These are phyloP conservation scores for Magallana angulata DNA, from an alignment of 1,140 invertebrate genomes.

Conservation along the genomic window DNA sequence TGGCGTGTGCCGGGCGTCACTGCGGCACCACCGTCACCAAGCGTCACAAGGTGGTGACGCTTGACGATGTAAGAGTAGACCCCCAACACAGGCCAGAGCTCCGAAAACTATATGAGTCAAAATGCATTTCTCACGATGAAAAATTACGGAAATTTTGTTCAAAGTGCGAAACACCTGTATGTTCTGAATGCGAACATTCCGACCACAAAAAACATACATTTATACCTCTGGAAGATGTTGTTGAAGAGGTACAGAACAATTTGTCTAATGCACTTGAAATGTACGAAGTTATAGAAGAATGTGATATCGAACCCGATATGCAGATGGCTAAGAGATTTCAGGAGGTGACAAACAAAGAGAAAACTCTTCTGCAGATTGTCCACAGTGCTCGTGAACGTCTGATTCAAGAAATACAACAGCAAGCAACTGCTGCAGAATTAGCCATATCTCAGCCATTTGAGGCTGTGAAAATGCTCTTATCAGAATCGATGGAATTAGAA, in stretches of 20 bases:
- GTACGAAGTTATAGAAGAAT: not conserved
- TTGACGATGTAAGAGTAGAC: not conserved
- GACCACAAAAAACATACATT: not conserved
- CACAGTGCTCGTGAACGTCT: not conserved
- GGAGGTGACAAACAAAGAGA: not conserved
- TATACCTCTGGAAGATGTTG: not conserved
- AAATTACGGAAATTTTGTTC: not conserved
- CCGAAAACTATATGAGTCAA: not conserved
- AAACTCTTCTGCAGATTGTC: not conserved
- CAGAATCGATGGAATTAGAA: not conserved
- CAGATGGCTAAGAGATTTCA: not conserved
- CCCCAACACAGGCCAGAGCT: not conserved
- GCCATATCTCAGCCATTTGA: not conserved
- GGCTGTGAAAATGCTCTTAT: not conserved
- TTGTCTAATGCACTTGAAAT: not conserved
- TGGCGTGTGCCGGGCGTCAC: not conserved
- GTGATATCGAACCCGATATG: not conserved
- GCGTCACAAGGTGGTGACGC: not conserved
- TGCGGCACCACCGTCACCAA: not conserved
- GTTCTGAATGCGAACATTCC: not conserved
- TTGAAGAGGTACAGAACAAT: not conserved
- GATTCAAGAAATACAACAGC: conserved; percentile 2
- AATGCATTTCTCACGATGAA: not conserved
- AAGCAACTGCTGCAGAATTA: not conserved
- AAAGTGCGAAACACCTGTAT: not conserved